phyloP scores from a whole-genome alignment of 2,113 vertebrate genomes.

The Cyprinus carpio region DNA sequence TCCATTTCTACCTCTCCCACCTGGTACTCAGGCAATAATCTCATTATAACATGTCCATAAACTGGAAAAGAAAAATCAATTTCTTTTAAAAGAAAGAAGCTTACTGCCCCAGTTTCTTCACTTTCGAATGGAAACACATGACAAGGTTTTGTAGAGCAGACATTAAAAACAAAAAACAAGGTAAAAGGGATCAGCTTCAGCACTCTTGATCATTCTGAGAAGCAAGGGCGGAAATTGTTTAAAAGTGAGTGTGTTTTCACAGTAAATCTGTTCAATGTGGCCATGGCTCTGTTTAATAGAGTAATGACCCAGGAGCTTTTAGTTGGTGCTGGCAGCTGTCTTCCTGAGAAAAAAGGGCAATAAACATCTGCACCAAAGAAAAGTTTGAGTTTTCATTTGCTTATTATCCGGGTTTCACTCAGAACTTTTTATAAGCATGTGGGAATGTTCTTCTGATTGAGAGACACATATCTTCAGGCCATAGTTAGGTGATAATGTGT shows the following conservation, averaged over 20 bases:
- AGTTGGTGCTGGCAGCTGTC: slow-evolving; percentile 50
- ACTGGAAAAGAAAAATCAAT: slow-evolving; percentile 60
- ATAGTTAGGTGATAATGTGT: slow-evolving; percentile 10
- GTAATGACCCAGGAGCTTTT: slow-evolving; percentile 60
- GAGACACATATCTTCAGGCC: neutral
- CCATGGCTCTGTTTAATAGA: slow-evolving; percentile 55
- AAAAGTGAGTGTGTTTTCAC: slow-evolving; percentile 60
- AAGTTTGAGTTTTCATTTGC: slow-evolving; percentile 56
- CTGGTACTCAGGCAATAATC: slow-evolving; percentile 68
- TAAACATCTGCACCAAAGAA: slow-evolving; percentile 62
- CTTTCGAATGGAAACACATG: slow-evolving; percentile 72
- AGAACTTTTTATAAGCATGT: slow-evolving; percentile 6
- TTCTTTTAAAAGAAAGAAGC: slow-evolving; percentile 67
- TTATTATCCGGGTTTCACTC: slow-evolving; percentile 47
- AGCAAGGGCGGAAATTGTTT: slow-evolving; percentile 57
- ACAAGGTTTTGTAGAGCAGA: slow-evolving; percentile 61
- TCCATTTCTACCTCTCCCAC: slow-evolving; percentile 67
- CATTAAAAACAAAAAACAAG: slow-evolving; percentile 54
- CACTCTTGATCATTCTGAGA: slow-evolving; percentile 67
- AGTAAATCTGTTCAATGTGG: slow-evolving; percentile 63
- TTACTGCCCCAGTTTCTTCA: slow-evolving; percentile 62
- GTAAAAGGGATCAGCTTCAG: slow-evolving; percentile 52
- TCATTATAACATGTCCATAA: slow-evolving; percentile 74
- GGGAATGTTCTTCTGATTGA: slow-evolving; percentile 11
- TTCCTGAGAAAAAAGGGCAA: slow-evolving; percentile 51